Percentiles rank a stretch among this genome's conserved stretches.
phyloP scores from a whole-genome alignment of 2,888 invertebrate genomes.

The Abrostola tripartita region DNA sequence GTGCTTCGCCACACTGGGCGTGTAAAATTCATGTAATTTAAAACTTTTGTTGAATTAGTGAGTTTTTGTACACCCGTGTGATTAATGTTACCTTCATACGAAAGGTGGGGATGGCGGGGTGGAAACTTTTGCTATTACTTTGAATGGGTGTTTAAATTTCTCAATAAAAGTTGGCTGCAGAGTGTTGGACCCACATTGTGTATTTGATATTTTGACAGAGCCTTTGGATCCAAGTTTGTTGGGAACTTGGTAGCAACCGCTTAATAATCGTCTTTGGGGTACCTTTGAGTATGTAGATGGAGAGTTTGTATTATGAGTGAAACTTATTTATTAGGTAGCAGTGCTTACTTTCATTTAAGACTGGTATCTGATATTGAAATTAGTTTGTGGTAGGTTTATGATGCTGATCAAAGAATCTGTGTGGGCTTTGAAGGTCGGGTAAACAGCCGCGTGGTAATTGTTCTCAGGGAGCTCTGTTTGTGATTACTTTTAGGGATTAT shows the following conservation, averaged over 20 bases:
- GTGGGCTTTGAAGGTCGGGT: constrained; percentile 9
- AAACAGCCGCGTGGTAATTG: constrained; percentile 2
- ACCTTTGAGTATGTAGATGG: constrained; percentile 41
- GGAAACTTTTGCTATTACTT: constrained; percentile 78
- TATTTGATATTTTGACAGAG: constrained; percentile 77
- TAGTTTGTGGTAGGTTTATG: constrained; percentile 11
- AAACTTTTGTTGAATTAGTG: constrained; percentile 67
- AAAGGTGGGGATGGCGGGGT: constrained; percentile 28
- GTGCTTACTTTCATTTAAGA: constrained; percentile 31
- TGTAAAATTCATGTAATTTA: constrained; percentile 70
- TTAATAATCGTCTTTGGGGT: constrained; percentile 64
- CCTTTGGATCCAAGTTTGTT: constrained; percentile 63
- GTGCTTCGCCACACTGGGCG: constrained; percentile 59
- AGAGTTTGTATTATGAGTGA: constrained; percentile 34
- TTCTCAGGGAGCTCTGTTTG: neutral
- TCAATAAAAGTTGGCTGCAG: constrained; percentile 73
- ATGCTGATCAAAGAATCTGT: constrained; percentile 13
- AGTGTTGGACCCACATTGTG: constrained; percentile 67
- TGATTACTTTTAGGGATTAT: neutral
- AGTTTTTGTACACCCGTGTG: constrained; percentile 65
- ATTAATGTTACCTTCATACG: constrained; percentile 68
- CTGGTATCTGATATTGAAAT: constrained; percentile 17
- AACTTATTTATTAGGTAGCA: constrained; percentile 33
- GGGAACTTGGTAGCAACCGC: constrained; percentile 60
- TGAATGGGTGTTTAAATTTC: constrained; percentile 79